phyloP scores from a whole-genome alignment of 2,888 invertebrate species.

The Tipula lateralis region DNA sequence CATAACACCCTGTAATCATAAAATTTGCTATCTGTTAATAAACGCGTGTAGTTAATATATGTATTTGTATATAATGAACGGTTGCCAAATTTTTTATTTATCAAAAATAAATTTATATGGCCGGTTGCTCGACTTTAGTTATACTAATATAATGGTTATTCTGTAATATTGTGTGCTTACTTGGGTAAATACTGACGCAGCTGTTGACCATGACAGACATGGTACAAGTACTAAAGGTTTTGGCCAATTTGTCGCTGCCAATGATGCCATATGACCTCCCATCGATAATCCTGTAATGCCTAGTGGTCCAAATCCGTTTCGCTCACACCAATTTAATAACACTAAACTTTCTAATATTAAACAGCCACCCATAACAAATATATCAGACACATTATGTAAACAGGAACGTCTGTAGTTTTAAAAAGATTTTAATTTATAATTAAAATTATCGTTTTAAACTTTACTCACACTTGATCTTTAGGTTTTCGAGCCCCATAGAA shows the following conservation, averaged over 20 bases:
- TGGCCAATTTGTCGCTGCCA: constrained; percentile 94
- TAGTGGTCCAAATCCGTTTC: constrained; percentile 84
- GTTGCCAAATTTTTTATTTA: not conserved
- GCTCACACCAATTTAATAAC: constrained; percentile 90
- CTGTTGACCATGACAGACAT: constrained; percentile 96
- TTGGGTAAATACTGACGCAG: constrained; percentile 90
- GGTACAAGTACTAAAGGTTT: constrained; percentile 91
- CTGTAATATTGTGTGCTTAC: constrained; percentile 51
- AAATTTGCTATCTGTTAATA: not conserved
- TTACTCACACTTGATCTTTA: constrained; percentile 72
- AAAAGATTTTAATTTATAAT: no score
- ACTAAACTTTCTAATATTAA: constrained; percentile 89
- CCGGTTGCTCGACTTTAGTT: not conserved
- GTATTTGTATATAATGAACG: not conserved
- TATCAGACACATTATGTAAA: constrained; percentile 91
- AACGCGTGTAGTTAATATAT: not conserved
- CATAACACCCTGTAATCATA: constrained; percentile 76
- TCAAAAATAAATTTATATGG: not conserved
- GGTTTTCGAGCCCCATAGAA: constrained; percentile 90
- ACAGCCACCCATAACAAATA: constrained; percentile 98
- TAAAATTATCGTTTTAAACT: constrained; percentile 6
- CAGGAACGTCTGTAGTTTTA: constrained; percentile 69
- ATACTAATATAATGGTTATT: not conserved
- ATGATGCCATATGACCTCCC: constrained; percentile 98
- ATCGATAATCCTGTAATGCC: constrained; percentile 94